Evolutionary conservation across 2,113 vertebrate genomes (phyloP), one percentile per base, ranked within the genome.

Genomic region (Pluvialis apricaria): DNA sequence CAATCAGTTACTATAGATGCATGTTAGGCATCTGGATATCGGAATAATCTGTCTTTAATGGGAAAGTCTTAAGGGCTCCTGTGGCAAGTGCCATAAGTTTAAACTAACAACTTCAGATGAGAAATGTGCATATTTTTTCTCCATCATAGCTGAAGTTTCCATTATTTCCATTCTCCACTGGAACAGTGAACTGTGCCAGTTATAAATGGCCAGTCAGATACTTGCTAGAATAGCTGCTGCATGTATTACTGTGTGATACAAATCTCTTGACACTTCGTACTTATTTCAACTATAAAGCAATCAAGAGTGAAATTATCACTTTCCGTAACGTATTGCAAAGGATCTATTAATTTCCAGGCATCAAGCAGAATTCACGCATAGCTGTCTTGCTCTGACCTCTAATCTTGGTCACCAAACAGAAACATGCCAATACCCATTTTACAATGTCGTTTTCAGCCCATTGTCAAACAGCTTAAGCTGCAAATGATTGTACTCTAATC

Each of bases 101-200:
- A 97, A 88, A 95, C 38, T 94, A 93, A 91, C 94, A 96, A 31
- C 73, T 85, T 72, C 18, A 81, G 73, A 72, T 94, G 92, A 97
- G 83, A 92, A 94, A 96, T 87, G 73, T 32, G 70, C 25, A 0
- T 45, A 92, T 96, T 92, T 92, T 94, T 85, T 94, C 88, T 87
- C 86, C 94, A 95, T 97, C 82, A 75, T 3, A 81, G 71, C 2
- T 92, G 55, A 93, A 77, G 84, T 51, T 96, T 54, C 89, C 91
- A 92, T 95, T 94, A 97, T 92, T 96, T 89, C 78, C 58, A 77
- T 92, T 96, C 96, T 96, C 83, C 78, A 51, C 32, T 58, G 89
- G 81, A 95, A 97, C 83, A 95, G 86, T 55, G 91, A 95, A 38
- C 75, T 80, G 94, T 73, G 70, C 70, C 73, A 91, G 89, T 95